Percentiles rank a stretch among this genome's conserved stretches.
Evolutionary conservation across 2,113 vertebrate species (phyloP).

Genomic region (Poicephalus meyeri): DNA sequence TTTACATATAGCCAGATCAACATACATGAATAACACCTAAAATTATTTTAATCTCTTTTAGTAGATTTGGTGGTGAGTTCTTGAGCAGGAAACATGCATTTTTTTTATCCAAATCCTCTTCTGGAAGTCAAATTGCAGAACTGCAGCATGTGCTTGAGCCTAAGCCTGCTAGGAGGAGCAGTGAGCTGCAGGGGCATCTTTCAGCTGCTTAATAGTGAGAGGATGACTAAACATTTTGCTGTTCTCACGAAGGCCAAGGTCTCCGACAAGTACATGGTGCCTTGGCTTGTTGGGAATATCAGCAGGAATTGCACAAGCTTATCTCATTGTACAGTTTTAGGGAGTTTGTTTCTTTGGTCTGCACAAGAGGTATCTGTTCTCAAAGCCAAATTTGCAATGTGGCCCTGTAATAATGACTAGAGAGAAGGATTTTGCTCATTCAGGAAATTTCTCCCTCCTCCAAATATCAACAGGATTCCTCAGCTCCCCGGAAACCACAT

Average conservation of each 20-base stretch:
- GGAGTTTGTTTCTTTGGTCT: background rate
- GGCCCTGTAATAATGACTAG: background rate
- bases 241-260: conserved; percentile 13
- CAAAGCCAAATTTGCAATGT: background rate
- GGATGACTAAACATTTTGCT: conserved; percentile 5
- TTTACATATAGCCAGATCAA: background rate
- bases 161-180: background rate
- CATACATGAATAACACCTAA: background rate
- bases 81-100: background rate
- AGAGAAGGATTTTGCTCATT: conserved; percentile 8
- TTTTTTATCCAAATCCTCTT: background rate
- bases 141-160: background rate
- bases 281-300: background rate
- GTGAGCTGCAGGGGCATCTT: background rate
- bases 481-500: conserved; percentile 3
- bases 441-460: background rate
- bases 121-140: background rate
- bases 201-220: background rate
- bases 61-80: background rate
- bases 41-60: background rate
- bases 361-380: conserved; percentile 16
- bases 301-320: background rate
- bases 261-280: background rate
- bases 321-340: background rate
- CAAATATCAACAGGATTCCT: conserved; percentile 4